phyloP scores from a whole-genome alignment of 2,113 vertebrate genomes.

The Propithecus coquereli region DNA sequence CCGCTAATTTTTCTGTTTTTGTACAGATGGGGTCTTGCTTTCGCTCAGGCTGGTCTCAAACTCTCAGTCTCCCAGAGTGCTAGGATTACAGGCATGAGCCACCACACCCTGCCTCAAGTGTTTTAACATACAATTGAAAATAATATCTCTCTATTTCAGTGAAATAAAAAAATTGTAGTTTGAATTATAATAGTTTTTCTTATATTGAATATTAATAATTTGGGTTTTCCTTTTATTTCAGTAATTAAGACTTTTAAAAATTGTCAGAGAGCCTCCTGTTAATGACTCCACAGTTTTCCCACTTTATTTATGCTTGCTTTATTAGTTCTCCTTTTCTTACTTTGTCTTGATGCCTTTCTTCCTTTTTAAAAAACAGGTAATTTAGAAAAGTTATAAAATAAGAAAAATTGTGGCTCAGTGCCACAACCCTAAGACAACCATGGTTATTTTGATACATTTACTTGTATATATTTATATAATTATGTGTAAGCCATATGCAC shows the following conservation, averaged over 20 bases:
- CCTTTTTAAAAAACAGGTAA: not conserved
- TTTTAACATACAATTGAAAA: conserved; percentile 24
- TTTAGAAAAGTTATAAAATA: conserved; percentile 39
- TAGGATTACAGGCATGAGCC: not conserved
- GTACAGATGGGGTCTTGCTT: too few relatives aligned
- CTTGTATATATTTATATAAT: not conserved
- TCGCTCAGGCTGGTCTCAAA: too few relatives aligned
- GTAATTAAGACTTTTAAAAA: conserved; percentile 7
- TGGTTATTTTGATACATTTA: not conserved
- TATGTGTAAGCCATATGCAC: not conserved
- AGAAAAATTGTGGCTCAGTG: not conserved
- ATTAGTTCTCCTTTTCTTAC: not conserved
- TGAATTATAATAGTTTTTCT: conserved; percentile 3
- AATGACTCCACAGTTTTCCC: not conserved
- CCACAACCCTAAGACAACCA: not conserved
- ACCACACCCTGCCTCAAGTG: not conserved
- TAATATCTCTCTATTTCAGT: not conserved
- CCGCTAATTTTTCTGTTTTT: too few relatives aligned
- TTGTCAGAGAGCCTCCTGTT: not conserved
- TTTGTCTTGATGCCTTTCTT: not conserved
- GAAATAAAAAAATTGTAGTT: not conserved
- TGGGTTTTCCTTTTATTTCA: not conserved
- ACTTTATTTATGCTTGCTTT: not conserved
- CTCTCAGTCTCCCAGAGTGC: too few relatives aligned
- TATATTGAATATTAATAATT: not conserved